A percentile compares a stretch with the other conserved stretches of the same genome.
Conservation (phyloP, 2,797 vertebrate species). For the Etheostoma perlongum region DNA sequence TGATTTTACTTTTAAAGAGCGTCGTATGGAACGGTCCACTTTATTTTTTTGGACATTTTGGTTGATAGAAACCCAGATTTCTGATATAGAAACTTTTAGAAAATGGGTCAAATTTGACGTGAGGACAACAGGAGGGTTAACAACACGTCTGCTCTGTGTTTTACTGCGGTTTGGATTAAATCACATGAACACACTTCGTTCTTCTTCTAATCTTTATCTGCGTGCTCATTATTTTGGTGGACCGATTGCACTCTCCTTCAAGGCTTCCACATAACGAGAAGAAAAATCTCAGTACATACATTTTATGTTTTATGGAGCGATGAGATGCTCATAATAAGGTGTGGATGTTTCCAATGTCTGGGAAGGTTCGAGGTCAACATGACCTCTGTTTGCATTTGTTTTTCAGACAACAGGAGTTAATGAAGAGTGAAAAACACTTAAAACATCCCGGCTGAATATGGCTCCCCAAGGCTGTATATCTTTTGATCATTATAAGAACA, state of each 20-base stretch:
- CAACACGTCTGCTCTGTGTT: too few relatives aligned
- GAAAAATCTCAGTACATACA: not conserved
- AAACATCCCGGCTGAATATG: not conserved
- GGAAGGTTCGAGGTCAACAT: not conserved
- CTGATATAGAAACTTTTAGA: too few relatives aligned
- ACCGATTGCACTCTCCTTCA: not conserved
- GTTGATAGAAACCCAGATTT: too few relatives aligned
- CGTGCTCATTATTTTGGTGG: constrained; percentile 47
- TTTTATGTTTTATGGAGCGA: too few relatives aligned
- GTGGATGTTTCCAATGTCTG: not conserved
- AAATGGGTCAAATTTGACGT: too few relatives aligned
- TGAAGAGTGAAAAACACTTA: not conserved
- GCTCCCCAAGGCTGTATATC: not conserved
- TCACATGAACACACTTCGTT: constrained; percentile 12
- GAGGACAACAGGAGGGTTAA: too few relatives aligned
- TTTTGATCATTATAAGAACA: constrained; percentile 7
- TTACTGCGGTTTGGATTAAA: not conserved
- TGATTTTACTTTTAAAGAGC: too few relatives aligned
- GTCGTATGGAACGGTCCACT: too few relatives aligned
- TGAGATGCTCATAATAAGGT: not conserved
- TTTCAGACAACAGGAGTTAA: not conserved
- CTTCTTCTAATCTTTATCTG: constrained; percentile 6
- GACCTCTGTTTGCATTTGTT: not conserved
- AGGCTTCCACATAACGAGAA: not conserved
- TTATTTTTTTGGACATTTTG: too few relatives aligned